Base-by-base conservation (phyloP, 2,888 invertebrate species). In the Melinopterus prodromus region DNA sequence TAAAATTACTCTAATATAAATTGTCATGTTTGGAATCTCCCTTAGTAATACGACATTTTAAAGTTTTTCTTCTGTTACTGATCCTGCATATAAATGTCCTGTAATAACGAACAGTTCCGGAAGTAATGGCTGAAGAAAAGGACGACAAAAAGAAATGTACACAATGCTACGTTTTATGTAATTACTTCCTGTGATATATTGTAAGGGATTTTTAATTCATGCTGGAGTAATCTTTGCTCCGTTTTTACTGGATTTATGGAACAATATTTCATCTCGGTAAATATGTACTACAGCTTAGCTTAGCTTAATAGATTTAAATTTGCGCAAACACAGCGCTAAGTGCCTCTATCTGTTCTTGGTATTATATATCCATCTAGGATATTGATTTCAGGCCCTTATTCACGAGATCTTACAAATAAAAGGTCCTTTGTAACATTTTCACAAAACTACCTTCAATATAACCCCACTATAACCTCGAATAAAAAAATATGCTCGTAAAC, bases 81-180 rank as follows among this genome's bases (percentile, higher is more conserved):
- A 53, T 53, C 53, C 53, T 53, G 53, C 53, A 53, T 53, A 53
- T 9, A 9, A 53, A 53, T 53, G 5, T 53, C 53, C 53, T 53
- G 53, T 53, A 53, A 53, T 53, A 53, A 53, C 53, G 7, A 53
- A 53, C 12, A 53, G 9, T 12, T 4, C 12, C 53, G 9, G 53
- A 72, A 72, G 15, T 72, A 72, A 72, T 16, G 36, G 72, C 26
- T 7, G 16, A 72, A 6, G 16, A 14, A 72, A 72, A 72, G 6
- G 15, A 7, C 69, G 35, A 77, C 15, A 77, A n/a, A 15, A 16
- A 9, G 26, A 37, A 77, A 14, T 69, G 70, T 37, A 37, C 35
- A n/a, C 12, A 70, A 78, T 69, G 35, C 16, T 12, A 53, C 53
- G 53, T 53, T 53, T 53, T 53, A 53, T 53, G 53, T 53, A 53